Evolutionary conservation across 1,140 invertebrate genomes (phyloP), one percentile per base, ranked within the genome.

Genomic region (Zelostemma sp.): DNA sequence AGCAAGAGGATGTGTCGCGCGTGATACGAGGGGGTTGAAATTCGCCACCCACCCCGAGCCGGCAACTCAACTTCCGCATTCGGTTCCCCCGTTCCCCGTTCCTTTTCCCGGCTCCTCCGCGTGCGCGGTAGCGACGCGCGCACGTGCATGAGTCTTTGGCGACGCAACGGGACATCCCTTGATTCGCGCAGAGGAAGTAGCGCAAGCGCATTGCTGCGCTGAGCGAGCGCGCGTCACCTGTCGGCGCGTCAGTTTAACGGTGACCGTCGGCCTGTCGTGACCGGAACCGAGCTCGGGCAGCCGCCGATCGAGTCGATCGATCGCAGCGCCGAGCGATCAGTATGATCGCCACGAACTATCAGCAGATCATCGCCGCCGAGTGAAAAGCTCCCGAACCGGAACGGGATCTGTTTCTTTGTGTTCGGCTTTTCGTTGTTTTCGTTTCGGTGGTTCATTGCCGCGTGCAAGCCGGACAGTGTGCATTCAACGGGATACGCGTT

Each of bases 201-300:
- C 50, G 50, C 19, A 33, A 12, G 50, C 38, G 17, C 21, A 35
- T 18, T 35, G 16, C 38, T 35, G 16, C 38, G 46, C 33, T 25
- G 9, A 60, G 64, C 62, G 57, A 40, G 17, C 40, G 58, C 46
- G 41, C 41, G 14, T 31, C 31, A 28, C 41, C 43, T 53, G 47
- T 45, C 41, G 35, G 40, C 15, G n/a, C 59, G 21, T 65, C 60
- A 74, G 72, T 75, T 54, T 57, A 40, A 68, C 61, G 64, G 41
- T 61, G 68, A 72, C 55, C 64, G 62, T 72, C 64, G 38, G 31
- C 14, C 33, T 35, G 43, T 60, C 38, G 65, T 55, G 58, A 57
- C 59, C 53, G 41, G 41, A 17, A 6, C 25, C 54, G 64, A 49
- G 61, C 55, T 47, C 35, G 49, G 66, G 19, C 31, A 55, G 54